Evolutionary conservation across 1,140 invertebrate species (phyloP).

Genomic region (Drosophila busckii): DNA sequence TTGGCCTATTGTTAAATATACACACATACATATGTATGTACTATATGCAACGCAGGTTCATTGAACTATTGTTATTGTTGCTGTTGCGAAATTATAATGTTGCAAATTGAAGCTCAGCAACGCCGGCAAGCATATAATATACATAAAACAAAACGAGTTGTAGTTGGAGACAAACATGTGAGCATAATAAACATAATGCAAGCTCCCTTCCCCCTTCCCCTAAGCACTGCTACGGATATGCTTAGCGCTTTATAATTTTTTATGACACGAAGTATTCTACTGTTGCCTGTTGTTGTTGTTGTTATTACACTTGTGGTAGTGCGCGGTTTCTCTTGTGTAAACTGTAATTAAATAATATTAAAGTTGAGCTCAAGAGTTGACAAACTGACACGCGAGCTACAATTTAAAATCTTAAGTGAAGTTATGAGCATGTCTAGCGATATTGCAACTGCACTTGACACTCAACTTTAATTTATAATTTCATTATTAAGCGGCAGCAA

Average conservation of each 20-base stretch:
- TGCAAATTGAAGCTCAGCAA: conserved; percentile 46
- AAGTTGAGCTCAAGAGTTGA: conserved; percentile 48
- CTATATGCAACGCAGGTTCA: conserved; percentile 47
- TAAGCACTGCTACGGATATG: neutral
- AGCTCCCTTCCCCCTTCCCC: neutral
- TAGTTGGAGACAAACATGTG: conserved; percentile 15
- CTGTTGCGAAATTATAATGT: conserved; percentile 62
- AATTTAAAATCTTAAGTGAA: no score
- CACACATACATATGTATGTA: no score
- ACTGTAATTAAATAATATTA: conserved; percentile 70
- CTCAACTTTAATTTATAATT: conserved; percentile 31
- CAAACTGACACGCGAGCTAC: conserved; percentile 61
- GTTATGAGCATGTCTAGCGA: no score
- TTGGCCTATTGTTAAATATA: conserved; percentile 43
- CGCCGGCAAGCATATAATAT: conserved; percentile 28
- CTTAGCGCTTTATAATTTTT: conserved; percentile 46
- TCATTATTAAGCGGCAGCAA: conserved; percentile 31
- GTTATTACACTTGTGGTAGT: conserved; percentile 20
- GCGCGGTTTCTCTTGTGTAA: conserved; percentile 31
- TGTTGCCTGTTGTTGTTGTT: conserved; percentile 50
- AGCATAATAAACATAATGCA: no score
- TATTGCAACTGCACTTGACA: conserved; percentile 32
- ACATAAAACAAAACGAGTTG: conserved; percentile 41
- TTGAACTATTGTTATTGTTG: conserved; percentile 44
- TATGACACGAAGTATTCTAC: conserved; percentile 65